Conservation (phyloP, 2,888 invertebrate species). For the Sericinus montela region DNA sequence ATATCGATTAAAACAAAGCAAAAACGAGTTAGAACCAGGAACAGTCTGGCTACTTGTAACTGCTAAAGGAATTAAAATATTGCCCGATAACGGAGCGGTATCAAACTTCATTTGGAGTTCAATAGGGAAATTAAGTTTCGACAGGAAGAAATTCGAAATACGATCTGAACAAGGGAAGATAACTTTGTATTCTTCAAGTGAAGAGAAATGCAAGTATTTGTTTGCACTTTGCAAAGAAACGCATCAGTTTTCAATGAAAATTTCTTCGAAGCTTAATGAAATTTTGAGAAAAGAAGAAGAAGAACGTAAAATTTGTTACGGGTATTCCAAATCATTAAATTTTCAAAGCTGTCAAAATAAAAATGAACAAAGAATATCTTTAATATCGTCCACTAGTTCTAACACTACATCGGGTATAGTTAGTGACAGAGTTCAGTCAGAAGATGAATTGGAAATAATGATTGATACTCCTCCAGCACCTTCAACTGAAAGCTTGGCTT, state of each 20-base stretch:
- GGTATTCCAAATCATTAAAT: constrained; percentile 83
- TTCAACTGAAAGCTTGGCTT: constrained; percentile 90
- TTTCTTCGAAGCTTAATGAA: constrained; percentile 91
- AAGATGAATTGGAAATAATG: constrained; percentile 95
- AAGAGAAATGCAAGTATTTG: constrained; percentile 95
- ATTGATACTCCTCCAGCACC: constrained; percentile 91
- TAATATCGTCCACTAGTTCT: constrained; percentile 96
- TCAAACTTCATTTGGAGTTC: constrained; percentile 96
- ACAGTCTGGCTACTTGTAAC: constrained; percentile 94
- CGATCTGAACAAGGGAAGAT: constrained; percentile 93
- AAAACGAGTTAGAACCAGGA: constrained; percentile 86
- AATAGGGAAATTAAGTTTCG: constrained; percentile 96
- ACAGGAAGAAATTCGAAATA: constrained; percentile 98
- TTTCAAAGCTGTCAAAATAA: constrained; percentile 81
- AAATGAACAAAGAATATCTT: constrained; percentile 90
- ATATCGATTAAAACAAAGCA: constrained; percentile 88
- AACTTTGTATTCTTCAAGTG: constrained; percentile 93
- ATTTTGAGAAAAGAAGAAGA: constrained; percentile 91
- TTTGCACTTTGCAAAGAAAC: constrained; percentile 93
- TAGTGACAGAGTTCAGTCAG: constrained; percentile 95
- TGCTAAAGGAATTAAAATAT: constrained; percentile 93
- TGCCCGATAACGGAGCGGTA: constrained; percentile 83
- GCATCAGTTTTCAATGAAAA: constrained; percentile 97
- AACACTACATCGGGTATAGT: constrained; percentile 98
- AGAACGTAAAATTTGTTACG: constrained; percentile 83